These are phyloP conservation scores for Halictus ligatus DNA, from an alignment of 2,888 invertebrate genomes.

Conservation along the genomic window DNA sequence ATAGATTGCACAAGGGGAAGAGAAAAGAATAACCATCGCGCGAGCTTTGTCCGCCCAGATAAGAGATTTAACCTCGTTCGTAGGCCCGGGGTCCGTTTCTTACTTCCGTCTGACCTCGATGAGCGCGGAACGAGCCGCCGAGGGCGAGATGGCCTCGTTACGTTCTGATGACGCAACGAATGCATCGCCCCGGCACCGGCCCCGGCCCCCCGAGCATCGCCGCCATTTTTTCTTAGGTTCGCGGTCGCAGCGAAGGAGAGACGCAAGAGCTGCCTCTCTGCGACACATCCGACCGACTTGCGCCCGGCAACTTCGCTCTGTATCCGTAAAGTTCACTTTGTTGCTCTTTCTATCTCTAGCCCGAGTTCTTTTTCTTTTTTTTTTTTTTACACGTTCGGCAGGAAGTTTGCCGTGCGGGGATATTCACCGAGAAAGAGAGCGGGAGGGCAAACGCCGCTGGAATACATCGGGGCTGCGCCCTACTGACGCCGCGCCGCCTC, in stretches of 20 bases:
- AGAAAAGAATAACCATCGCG: conserved; percentile 29
- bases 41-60: conserved; percentile 55
- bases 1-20: conserved; percentile 26
- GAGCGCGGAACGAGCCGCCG: conserved; percentile 55
- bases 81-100: conserved; percentile 56
- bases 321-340: conserved; percentile 5
- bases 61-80: conserved; percentile 64
- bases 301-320: neutral
- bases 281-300: conserved; percentile 2
- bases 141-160: conserved; percentile 62
- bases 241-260: neutral
- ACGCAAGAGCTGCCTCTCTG: neutral
- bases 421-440: neutral
- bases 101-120: conserved; percentile 65
- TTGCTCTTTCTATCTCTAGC: neutral
- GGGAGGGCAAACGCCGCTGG: neutral
- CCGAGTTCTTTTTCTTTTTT: neutral
- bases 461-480: neutral
- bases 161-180: conserved; percentile 52
- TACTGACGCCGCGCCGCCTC: neutral
- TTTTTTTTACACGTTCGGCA: conserved; percentile 5
- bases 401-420: neutral
- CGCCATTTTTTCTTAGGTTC: conserved; percentile 1
- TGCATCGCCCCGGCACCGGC: neutral
- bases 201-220: neutral